These are phyloP conservation scores for Vesta saturnalis DNA, from an alignment of 2,888 invertebrate species.

Conservation along the genomic window DNA sequence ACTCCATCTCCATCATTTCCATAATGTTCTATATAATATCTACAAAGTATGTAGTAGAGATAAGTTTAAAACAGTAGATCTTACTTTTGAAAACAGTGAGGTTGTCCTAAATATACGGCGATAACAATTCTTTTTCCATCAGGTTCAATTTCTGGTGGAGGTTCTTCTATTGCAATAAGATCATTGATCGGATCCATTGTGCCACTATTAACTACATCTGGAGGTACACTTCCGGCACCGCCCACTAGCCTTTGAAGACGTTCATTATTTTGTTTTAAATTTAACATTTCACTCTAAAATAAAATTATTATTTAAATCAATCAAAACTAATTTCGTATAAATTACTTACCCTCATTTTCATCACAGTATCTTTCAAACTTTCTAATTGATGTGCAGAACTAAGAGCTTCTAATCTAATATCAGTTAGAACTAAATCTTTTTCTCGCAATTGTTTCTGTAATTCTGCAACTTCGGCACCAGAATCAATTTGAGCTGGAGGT, in stretches of 20 bases:
- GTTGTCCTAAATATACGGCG: conserved; percentile 86
- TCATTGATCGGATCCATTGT: conserved; percentile 60
- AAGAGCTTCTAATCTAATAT: conserved; percentile 94
- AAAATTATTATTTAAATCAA: conserved; percentile 25
- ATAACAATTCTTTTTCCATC: conserved; percentile 90
- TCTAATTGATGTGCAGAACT: conserved; percentile 98
- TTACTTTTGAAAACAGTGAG: conserved; percentile 73
- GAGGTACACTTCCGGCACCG: conserved; percentile 52
- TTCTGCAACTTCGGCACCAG: conserved; percentile 76
- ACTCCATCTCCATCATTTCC: conserved; percentile 58
- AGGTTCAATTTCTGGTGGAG: conserved; percentile 60
- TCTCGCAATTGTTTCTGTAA: conserved; percentile 93
- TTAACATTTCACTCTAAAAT: conserved; percentile 92
- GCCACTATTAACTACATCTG: conserved; percentile 54
- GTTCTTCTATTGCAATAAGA: conserved; percentile 58
- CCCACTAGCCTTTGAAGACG: conserved; percentile 86
- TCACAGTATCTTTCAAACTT: conserved; percentile 94
- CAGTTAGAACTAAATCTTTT: conserved; percentile 95
- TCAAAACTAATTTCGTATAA: background rate
- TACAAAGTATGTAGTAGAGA: conserved; percentile 27
- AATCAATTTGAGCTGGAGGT: conserved; percentile 58
- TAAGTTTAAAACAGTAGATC: background rate
- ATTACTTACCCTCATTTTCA: conserved; percentile 88
- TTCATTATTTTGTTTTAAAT: conserved; percentile 96
- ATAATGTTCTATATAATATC: conserved; percentile 60